phyloP scores from a whole-genome alignment of 2,113 vertebrate species.

The Tachysurus vachellii region DNA sequence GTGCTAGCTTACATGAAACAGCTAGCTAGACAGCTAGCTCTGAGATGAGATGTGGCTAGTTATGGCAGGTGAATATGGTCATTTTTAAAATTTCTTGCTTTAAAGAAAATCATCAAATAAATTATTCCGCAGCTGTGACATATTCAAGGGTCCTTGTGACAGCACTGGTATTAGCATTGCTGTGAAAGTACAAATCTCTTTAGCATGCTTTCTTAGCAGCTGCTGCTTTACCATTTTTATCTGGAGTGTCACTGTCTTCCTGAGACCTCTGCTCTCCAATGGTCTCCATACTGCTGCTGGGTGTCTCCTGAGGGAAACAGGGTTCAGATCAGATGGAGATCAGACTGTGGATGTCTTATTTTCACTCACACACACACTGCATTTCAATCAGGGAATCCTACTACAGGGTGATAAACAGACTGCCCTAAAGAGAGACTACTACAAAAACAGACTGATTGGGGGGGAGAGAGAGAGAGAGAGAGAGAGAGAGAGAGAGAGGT shows the following conservation, averaged over 20 bases:
- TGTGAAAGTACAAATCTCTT: background rate
- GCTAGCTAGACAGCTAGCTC: too few relatives aligned
- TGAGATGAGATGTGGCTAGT: background rate
- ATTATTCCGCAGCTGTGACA: background rate
- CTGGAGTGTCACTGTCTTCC: constrained; percentile 58
- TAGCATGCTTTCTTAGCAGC: background rate
- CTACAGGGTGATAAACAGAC: background rate
- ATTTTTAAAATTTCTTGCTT: background rate
- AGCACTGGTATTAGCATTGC: background rate
- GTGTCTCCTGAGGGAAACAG: constrained; percentile 62
- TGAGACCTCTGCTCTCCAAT: constrained; percentile 55
- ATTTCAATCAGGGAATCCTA: too few relatives aligned
- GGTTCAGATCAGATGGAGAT: background rate
- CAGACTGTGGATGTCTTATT: background rate
- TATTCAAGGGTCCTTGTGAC: background rate
- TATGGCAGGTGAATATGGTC: too few relatives aligned
- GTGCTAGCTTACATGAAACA: background rate
- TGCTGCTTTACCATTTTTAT: constrained; percentile 64
- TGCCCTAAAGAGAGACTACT: too few relatives aligned
- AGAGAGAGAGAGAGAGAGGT: background rate
- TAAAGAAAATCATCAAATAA: background rate
- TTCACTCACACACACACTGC: background rate
- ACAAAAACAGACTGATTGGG: background rate
- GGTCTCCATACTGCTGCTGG: constrained; percentile 56
- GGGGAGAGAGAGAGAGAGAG: background rate